Percentiles rank a stretch among this genome's conserved stretches.
Evolutionary conservation across 2,113 vertebrate species (phyloP).

Genomic region (Callipepla californica): DNA sequence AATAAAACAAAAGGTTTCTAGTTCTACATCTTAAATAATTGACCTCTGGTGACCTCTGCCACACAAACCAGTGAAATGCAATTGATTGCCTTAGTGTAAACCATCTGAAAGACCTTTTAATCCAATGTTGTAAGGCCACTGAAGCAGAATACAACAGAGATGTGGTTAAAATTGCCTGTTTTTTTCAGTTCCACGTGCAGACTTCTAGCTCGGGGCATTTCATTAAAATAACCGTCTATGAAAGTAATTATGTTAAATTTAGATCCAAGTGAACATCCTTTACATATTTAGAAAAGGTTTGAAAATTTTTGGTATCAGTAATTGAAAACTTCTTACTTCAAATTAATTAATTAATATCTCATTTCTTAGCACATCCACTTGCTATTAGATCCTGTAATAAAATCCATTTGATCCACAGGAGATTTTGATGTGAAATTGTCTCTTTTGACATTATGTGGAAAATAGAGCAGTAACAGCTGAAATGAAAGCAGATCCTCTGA

Average conservation of each 20-base stretch:
- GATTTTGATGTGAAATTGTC: background rate
- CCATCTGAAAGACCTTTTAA: background rate
- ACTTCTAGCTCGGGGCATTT: background rate
- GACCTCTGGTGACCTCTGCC: background rate
- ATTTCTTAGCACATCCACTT: background rate
- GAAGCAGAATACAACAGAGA: background rate
- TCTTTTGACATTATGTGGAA: background rate
- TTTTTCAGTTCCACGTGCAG: background rate
- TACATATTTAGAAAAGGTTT: background rate
- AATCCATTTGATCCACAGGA: background rate
- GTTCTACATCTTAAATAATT: background rate
- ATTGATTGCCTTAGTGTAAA: background rate
- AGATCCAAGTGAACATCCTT: background rate
- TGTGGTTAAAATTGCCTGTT: background rate
- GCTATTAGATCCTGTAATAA: background rate
- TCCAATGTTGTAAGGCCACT: background rate
- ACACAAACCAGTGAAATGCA: background rate
- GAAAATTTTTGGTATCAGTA: background rate
- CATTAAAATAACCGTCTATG: background rate
- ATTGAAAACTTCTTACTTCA: background rate
- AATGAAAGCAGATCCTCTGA: background rate
- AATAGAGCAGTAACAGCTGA: background rate
- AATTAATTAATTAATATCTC: background rate
- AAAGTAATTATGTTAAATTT: background rate
- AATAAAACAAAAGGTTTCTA: background rate